Percentiles rank a stretch among this genome's conserved stretches.
phyloP scores from a whole-genome alignment of 2,113 vertebrate species.

The Orthonyx spaldingii region DNA sequence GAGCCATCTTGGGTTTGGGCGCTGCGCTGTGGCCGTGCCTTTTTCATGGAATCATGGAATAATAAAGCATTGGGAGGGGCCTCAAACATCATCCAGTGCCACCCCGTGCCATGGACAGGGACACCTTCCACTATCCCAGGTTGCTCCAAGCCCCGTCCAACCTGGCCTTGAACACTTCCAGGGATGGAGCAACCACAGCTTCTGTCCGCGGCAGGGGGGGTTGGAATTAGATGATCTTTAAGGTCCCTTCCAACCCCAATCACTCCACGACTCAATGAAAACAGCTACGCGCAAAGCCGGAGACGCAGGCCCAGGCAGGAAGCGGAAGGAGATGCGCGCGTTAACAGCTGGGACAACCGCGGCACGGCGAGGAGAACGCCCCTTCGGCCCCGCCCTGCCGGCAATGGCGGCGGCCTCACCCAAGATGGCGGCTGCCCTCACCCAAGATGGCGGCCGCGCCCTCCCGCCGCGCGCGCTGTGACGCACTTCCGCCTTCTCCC shows the following conservation, averaged over 20 bases:
- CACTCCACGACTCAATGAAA: accelerated
- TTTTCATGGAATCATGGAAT: accelerated
- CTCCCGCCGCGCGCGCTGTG: background rate
- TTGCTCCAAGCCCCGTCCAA: background rate
- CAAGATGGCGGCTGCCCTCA: background rate
- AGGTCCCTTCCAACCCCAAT: background rate
- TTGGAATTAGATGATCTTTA: no score
- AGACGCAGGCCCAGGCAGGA: accelerated
- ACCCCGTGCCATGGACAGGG: no score
- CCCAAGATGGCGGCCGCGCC: background rate
- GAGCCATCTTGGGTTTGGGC: background rate
- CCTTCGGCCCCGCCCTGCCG: accelerated
- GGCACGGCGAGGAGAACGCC: accelerated
- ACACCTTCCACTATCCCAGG: background rate
- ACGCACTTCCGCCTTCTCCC: background rate
- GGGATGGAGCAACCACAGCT: background rate
- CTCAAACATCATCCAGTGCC: background rate
- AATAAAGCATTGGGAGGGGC: background rate
- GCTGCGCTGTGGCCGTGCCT: background rate
- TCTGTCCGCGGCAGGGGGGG: accelerated
- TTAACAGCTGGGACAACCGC: accelerated
- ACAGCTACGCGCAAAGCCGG: background rate
- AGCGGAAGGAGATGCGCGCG: accelerated
- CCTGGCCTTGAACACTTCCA: background rate
- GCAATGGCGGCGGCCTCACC: background rate